Evolutionary conservation across 1,140 invertebrate genomes (phyloP), one percentile per base, ranked within the genome.

Genomic region (Nasonia vitripennis): DNA sequence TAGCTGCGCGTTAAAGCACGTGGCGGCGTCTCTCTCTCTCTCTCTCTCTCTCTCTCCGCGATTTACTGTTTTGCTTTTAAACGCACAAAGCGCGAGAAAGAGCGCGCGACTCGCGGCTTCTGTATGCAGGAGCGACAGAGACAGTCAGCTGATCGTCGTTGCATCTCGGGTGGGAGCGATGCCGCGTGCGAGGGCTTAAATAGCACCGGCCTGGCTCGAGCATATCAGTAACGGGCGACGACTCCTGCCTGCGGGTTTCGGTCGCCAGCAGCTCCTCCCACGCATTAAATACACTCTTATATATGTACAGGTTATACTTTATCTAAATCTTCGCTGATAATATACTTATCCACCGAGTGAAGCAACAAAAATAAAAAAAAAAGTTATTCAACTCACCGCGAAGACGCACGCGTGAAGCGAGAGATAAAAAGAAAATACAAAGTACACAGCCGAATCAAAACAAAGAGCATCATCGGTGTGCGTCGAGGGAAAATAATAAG

Each of bases 121-220:
- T 41, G 20, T 27, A 27, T n/a, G 34, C n/a, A 41, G 41, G 1
- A 80, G 86, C 83, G 74, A 86, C 85, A 51, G 81, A 80, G 84
- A 91, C 90, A 91, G 90, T 92, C 90, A 91, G 90, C 88, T 91
- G 91, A 92, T 92, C 85, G 81, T 81, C 88, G 90, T 87, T 89
- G 85, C 87, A 88, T 88, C 83, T 88, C 62, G 78, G 87, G 70
- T 83, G 89, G 89, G 89, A 83, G 86, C 55, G 78, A 82, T 79
- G 86, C 86, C 82, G 89, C 88, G 87, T 87, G 87, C 89, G 90
- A 93, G 87, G 89, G 91, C 91, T 93, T 93, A 93, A 93, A 93
- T 93, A 93, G 91, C 90, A 87, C 90, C 87, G 87, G 86, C 73
- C 80, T 88, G 86, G 86, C 83, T 88, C 79, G 84, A 89, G 87